Conservation (phyloP, 2,113 vertebrate species). For the Saimiri boliviensis region DNA sequence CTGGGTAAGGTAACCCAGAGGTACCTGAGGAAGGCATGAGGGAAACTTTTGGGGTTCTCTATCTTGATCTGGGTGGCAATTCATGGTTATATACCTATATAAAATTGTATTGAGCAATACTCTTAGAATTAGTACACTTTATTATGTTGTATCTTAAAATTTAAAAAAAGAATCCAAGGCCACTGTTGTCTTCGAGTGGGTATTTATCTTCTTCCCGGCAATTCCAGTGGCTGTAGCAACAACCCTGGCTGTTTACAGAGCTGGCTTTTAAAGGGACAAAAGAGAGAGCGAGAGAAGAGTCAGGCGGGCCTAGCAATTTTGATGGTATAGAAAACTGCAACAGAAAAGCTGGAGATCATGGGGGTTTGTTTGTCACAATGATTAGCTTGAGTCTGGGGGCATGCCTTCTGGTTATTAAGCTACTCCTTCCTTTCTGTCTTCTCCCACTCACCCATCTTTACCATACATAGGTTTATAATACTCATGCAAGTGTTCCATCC, state of each 20-base stretch:
- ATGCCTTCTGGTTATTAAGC: neutral
- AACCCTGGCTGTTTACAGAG: neutral
- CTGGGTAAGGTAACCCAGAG: neutral
- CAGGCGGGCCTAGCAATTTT: neutral
- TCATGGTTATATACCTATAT: neutral
- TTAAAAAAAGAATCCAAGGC: neutral
- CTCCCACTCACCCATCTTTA: neutral
- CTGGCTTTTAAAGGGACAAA: neutral
- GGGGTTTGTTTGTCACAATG: neutral
- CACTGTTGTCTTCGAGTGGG: neutral
- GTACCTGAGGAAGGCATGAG: neutral
- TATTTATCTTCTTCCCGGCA: neutral
- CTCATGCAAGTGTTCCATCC: neutral
- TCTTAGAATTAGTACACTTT: neutral
- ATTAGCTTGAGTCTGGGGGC: neutral
- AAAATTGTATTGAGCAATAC: neutral
- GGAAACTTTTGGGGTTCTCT: neutral
- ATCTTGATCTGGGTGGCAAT: neutral
- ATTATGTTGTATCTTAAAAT: neutral
- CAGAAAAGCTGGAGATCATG: neutral
- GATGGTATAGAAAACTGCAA: neutral
- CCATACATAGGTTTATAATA: neutral
- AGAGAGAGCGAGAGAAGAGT: neutral
- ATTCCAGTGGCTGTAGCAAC: neutral
- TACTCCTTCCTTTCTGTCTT: neutral